Base-by-base conservation (phyloP, 2,797 vertebrate species). In the Molossus molossus region DNA sequence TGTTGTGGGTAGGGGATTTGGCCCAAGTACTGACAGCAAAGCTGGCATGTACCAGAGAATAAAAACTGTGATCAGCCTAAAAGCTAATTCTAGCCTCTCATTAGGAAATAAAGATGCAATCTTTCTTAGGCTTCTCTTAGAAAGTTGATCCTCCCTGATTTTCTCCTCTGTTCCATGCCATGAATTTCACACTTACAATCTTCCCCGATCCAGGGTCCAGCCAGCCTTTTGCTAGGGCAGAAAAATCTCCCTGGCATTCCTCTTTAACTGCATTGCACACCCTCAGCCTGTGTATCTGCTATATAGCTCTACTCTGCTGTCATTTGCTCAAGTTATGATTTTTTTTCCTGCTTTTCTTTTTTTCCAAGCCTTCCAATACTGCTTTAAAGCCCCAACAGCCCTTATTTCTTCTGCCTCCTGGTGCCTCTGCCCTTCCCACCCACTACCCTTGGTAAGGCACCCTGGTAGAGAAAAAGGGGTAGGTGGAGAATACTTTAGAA, bases 1-100 rank as follows among this genome's bases (percentile, higher is more conserved):
- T 92, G 12, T 27, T 18, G 17, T 76, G 75, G 75, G 82, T 82
- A 87, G 90, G 60, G 72, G 85, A 75, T 81, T 80, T 92, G 96
- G 93, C 87, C 94, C 81, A 82, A 37, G 77, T 79, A 65, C 92
- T 90, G 75, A 77, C 75, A 92, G 95, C 69, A 87, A 21, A 73
- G 91, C 91, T 94, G 94, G 93, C 90, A 48, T 57, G 53, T 90
- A 73, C 40, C 53, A 77, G 87, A 89, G 79, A 58, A 94, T 88
- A 65, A 93, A 96, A 95, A 84, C 92, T 96, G 86, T 91, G 92
- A 82, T 95, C 85, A 77, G 81, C 87, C 82, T 91, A 64, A 93
- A 87, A 70, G 86, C 90, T 91, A 92, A 96, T 93, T 95, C 95
- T 90, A 90, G 91, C 88, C 64, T 92, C 84, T 94, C 75, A 48